These are phyloP conservation scores for Xylota segnis DNA, from an alignment of 2,888 invertebrate species.

Conservation along the genomic window DNA sequence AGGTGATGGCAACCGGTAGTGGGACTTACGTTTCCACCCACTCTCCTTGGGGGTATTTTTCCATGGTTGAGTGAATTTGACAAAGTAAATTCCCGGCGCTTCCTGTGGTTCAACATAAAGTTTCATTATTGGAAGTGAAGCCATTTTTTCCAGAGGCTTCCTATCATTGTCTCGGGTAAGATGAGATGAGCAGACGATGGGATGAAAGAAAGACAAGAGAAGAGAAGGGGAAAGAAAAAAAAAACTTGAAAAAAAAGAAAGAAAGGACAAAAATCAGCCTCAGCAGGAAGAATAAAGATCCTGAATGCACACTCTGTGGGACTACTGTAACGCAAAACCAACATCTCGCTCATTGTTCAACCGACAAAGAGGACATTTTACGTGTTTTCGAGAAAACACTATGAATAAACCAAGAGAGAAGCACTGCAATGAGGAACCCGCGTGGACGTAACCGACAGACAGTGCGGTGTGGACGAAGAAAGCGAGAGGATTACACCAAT, in stretches of 20 bases:
- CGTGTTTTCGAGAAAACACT: conserved; percentile 66
- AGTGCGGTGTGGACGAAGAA: conserved; percentile 26
- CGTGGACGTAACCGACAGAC: background rate
- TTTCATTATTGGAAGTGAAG: conserved; percentile 62
- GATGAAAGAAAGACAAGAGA: background rate
- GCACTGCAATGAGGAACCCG: conserved; percentile 24
- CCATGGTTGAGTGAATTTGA: conserved; percentile 55
- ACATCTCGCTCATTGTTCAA: conserved; percentile 65
- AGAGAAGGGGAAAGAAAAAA: too few species aligned
- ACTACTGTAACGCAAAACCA: conserved; percentile 51
- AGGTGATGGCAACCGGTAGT: conserved; percentile 43
- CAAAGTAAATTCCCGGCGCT: conserved; percentile 54
- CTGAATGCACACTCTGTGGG: conserved; percentile 35
- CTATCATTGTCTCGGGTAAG: conserved; percentile 26
- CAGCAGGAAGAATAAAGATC: conserved; percentile 44
- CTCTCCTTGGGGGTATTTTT: conserved; percentile 7
- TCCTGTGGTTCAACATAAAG: conserved; percentile 60
- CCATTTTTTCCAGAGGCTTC: conserved; percentile 23
- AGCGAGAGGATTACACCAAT: conserved; percentile 66
- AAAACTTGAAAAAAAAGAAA: background rate
- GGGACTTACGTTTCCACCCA: conserved; percentile 18
- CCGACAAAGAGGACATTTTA: conserved; percentile 66
- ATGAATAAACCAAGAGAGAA: conserved; percentile 70
- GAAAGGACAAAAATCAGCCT: conserved; percentile 11
- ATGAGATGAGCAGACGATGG: conserved; percentile 29